Evolutionary conservation across 2,113 vertebrate genomes (phyloP), one percentile per base, ranked within the genome.

Genomic region (Tursiops truncatus): DNA sequence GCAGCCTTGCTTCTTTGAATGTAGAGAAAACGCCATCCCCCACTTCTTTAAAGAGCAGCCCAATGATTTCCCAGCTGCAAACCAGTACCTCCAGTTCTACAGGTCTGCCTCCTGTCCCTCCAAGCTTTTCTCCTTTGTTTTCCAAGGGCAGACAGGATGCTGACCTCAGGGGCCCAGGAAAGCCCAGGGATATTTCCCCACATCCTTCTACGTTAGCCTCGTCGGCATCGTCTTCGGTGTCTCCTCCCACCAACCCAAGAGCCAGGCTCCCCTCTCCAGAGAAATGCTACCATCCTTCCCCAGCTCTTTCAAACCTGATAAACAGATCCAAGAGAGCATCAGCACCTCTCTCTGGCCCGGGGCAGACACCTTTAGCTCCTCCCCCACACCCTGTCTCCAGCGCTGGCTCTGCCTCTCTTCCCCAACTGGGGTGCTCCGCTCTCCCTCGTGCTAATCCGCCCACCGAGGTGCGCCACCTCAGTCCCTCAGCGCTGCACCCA

Each of bases 161-260:
- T 83, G 88, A 91, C 31, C 82, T 94, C 83, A 85, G 63, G 50
- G 90, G 91, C 68, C 0, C 97, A 79, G 98, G 97, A 85, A 98
- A 97, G 41, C 97, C 97, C 44, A 97, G 85, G 88, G 95, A 93
- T 63, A 93, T 98, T 17, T 76, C 93, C 65, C 97, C 93, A 13
- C 95, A 95, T 63, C 98, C 98, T 1, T 97, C 98, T 44, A 80
- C 96, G 77, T 95, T 83, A 81, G 60, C 98, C 31, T 98, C 98
- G 70, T 98, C 98, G 71, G 96, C 15, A 25, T 97, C 96, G 17
- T 93, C 97, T 80, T 98, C 98, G 89, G 79, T 98, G 47, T 98
- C 97, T 91, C 82, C 95, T 87, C 95, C 97, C 93, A 11, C 33
- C 23, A 95, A 63, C 41, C 94, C 62, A 63, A 96, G 86, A 68